Evolutionary conservation across 2,888 invertebrate genomes (phyloP).

Genomic region (Oscheius myriophilus): DNA sequence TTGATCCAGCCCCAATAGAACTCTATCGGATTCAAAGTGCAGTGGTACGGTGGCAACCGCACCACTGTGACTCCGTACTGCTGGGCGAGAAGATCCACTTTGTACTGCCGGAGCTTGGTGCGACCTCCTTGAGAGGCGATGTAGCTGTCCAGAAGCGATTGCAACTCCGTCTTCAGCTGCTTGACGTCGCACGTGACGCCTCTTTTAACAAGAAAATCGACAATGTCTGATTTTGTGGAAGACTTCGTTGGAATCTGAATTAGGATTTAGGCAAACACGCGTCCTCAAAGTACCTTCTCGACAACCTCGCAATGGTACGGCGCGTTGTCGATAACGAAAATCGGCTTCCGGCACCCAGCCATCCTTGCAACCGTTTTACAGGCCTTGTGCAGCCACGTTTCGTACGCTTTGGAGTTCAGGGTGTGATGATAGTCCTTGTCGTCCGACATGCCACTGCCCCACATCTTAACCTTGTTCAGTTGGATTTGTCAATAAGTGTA

Average conservation of each 20-base stretch:
- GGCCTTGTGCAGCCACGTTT: background rate
- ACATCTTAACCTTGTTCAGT: background rate
- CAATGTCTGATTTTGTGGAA: background rate
- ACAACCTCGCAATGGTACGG: background rate
- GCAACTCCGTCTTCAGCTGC: background rate
- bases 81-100: background rate
- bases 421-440: background rate
- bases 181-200: background rate
- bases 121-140: background rate
- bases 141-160: background rate
- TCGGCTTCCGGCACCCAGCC: background rate
- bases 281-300: background rate
- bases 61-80: background rate
- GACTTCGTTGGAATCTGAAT: background rate
- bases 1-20: conserved; percentile 8
- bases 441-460: background rate
- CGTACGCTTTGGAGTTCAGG: background rate
- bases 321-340: background rate
- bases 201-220: background rate
- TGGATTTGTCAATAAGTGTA: too few relatives aligned
- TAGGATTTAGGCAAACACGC: background rate
- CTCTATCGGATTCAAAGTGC: background rate
- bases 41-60: background rate
- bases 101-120: background rate
- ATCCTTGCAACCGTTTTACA: too few relatives aligned